Evolutionary conservation across 2,888 invertebrate genomes (phyloP), one percentile per base, ranked within the genome.

Genomic region (Carpatolechia fugitivella): DNA sequence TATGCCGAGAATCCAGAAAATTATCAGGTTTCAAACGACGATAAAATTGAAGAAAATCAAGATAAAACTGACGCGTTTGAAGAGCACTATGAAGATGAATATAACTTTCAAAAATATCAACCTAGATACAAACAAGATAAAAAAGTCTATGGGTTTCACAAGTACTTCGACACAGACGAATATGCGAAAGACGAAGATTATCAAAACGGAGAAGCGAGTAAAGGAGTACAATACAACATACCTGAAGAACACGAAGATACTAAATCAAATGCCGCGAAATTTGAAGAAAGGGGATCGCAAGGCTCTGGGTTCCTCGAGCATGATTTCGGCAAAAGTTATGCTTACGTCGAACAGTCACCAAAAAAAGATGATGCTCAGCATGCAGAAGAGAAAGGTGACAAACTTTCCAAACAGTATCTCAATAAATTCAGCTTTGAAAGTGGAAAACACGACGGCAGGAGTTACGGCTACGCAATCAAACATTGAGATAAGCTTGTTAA

Each of bases 161-260:
- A 93, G 68, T 91, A 93, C 59, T 93, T 92, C 74, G 92, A 92
- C 75, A 93, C 94, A 75, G 92, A 95, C 72, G 94, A 94, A 79
- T 93, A 91, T 86, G 93, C 94, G 74, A 94, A 94, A 80, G 92
- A 94, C 71, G 92, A 93, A 65, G 92, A 92, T 70, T 93, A 94
- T 89, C 93, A 93, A 76, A 93, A 94, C 77, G 92, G 92, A 66
- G 90, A 91, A 55, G 91, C 93, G 74, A 81, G 91, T 64, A 89
- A 91, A 61, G 93, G 92, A 56, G 87, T 91, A 71, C 91, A 91
- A 11, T 4, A 20, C 76, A 83, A 91, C 64, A 93, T 92, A 72
- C 91, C 87, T 35, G 82, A 87, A 59, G 87, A 83, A 65, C 82
- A 92, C 60, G 79, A 86, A 58, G 79, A 91, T 61, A 88, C 92